Conservation (phyloP, 1,140 invertebrate species). For the Scaptomyza graminum region DNA sequence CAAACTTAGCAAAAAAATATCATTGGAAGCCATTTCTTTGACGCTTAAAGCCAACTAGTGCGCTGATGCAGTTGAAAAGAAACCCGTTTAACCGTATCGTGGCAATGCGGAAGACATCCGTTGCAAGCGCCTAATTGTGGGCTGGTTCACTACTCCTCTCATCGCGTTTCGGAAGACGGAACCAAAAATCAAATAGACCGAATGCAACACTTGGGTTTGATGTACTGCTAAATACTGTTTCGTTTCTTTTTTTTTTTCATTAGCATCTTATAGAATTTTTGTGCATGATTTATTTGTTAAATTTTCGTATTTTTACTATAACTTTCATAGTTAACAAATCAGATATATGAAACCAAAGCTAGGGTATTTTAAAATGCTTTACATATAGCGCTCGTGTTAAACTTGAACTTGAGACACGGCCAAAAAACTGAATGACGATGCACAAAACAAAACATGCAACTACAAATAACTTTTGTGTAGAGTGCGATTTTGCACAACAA, state of each 20-base stretch:
- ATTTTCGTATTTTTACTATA: neutral
- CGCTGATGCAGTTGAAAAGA: slow-evolving; percentile 17
- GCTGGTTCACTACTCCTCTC: slow-evolving; percentile 34
- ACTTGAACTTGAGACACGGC: slow-evolving; percentile 73
- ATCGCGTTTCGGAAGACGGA: slow-evolving; percentile 71
- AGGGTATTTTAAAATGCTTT: slow-evolving; percentile 8
- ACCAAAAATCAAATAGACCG: slow-evolving; percentile 33
- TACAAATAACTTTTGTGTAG: slow-evolving; percentile 9
- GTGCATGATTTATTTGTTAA: neutral
- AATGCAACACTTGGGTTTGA: neutral
- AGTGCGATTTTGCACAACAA: slow-evolving; percentile 22
- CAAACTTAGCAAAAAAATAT: slow-evolving; percentile 2
- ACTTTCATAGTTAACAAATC: neutral
- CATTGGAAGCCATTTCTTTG: slow-evolving; percentile 14
- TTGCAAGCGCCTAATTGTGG: slow-evolving; percentile 54
- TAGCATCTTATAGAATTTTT: neutral
- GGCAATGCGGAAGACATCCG: slow-evolving; percentile 67
- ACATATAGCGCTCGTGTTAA: slow-evolving; percentile 30
- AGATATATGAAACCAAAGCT: neutral
- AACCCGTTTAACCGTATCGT: slow-evolving; percentile 66
- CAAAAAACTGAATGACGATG: slow-evolving; percentile 25
- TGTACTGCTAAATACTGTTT: neutral
- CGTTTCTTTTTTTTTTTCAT: neutral
- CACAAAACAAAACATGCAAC: slow-evolving; percentile 34
- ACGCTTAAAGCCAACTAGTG: slow-evolving; percentile 14